phyloP scores from a whole-genome alignment of 2,113 vertebrate genomes.

The Ochotona princeps region DNA sequence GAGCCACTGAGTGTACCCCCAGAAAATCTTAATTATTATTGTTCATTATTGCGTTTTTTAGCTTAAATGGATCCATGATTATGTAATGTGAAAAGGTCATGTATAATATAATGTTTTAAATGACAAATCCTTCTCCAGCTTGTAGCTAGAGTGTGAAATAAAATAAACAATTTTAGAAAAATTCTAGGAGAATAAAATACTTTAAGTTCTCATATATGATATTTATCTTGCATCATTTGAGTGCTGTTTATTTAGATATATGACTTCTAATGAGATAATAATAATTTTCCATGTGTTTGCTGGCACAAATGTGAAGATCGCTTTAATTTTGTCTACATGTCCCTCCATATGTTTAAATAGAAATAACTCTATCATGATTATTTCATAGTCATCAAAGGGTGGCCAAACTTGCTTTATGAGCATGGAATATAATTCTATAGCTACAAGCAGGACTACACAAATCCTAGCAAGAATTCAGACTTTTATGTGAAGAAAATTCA shows the following conservation, averaged over 20 bases:
- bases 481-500: neutral
- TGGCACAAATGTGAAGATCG: neutral
- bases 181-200: neutral
- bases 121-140: neutral
- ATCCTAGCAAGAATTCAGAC: neutral
- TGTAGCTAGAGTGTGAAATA: neutral
- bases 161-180: neutral
- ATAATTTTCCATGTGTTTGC: neutral
- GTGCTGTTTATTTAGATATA: neutral
- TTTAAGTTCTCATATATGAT: neutral
- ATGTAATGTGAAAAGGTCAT: neutral
- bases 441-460: accelerated
- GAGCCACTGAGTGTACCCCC: neutral
- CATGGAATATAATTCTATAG: neutral
- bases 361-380: neutral
- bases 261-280: neutral
- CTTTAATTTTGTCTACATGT: neutral
- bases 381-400: neutral
- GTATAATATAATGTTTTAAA: neutral
- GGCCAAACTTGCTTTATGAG: neutral
- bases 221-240: neutral
- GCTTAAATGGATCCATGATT: neutral
- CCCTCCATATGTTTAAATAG: neutral
- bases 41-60: neutral
- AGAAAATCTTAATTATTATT: slow-evolving; percentile 30